Percentiles rank a stretch among this genome's conserved stretches.
Conservation (phyloP, 2,797 vertebrate species). For the Crocodylus rhombifer region DNA sequence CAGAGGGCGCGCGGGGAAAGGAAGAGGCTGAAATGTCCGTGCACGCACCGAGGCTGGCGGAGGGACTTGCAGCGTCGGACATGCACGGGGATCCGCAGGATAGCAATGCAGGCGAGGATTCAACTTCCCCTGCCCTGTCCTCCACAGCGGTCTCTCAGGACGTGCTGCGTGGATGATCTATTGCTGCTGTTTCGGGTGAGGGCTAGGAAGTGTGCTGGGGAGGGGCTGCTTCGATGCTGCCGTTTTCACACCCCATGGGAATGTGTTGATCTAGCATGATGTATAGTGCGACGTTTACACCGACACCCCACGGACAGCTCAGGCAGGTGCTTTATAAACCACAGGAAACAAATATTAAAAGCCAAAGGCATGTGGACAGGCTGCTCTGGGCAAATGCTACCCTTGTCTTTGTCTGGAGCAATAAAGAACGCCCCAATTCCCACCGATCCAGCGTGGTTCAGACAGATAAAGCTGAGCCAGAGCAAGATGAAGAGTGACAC, state of each 20-base stretch:
- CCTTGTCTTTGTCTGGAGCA: conserved; percentile 11
- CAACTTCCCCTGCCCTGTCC: not conserved
- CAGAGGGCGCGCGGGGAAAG: not conserved
- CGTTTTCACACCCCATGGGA: conserved; percentile 21
- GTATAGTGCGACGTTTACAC: conserved; percentile 15
- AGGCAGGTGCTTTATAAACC: conserved; percentile 54
- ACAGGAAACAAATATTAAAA: not conserved
- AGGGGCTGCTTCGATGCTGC: not conserved
- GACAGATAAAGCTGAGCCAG: conserved; percentile 49
- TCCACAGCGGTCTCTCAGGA: not conserved
- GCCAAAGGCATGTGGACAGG: not conserved
- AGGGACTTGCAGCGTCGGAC: not conserved
- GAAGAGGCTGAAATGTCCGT: conserved; percentile 13
- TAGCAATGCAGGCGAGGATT: not conserved
- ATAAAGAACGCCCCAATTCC: conserved; percentile 19
- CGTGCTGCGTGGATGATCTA: not conserved
- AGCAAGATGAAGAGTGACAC: conserved; percentile 38
- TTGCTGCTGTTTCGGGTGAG: not conserved
- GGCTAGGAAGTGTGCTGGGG: conserved; percentile 9
- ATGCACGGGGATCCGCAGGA: not conserved
- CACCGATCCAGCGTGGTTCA: conserved; percentile 37
- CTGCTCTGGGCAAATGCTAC: not conserved
- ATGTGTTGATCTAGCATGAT: conserved; percentile 21
- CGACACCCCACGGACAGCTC: not conserved
- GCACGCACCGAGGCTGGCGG: not conserved